Percentiles rank a stretch among this genome's conserved stretches.
phyloP scores from a whole-genome alignment of 2,888 invertebrate species.

The Perithous albicinctus region DNA sequence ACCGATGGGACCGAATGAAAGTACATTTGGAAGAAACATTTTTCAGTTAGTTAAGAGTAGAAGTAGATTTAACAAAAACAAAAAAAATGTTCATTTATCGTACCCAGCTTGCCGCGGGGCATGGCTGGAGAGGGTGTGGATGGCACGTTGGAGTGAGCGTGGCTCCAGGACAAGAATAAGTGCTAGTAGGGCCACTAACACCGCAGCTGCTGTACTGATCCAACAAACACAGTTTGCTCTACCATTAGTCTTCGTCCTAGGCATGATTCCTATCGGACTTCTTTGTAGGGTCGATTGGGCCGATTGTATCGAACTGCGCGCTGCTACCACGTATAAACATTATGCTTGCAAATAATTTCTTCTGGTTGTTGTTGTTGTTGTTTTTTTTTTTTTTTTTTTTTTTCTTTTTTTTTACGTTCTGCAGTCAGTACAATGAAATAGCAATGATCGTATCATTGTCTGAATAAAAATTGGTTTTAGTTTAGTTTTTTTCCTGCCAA shows the following conservation, averaged over 20 bases:
- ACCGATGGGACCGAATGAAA: constrained; percentile 33
- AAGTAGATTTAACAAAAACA: constrained; percentile 66
- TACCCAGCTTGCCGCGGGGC: constrained; percentile 83
- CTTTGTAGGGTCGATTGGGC: constrained; percentile 78
- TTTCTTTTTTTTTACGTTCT: constrained; percentile 27
- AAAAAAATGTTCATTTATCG: constrained; percentile 77
- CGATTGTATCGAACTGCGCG: constrained; percentile 77
- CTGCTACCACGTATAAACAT: constrained; percentile 80
- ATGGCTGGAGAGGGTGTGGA: constrained; percentile 81
- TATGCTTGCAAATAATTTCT: constrained; percentile 75
- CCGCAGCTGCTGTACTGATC: constrained; percentile 80
- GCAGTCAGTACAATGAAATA: constrained; percentile 66
- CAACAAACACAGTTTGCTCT: constrained; percentile 78
- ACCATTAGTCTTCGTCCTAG: constrained; percentile 79
- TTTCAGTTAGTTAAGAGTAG: constrained; percentile 50
- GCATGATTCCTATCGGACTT: constrained; percentile 78
- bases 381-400: too few species aligned
- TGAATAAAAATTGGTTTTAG: neutral
- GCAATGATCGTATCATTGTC: constrained; percentile 23
- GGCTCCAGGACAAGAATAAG: constrained; percentile 83
- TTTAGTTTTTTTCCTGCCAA: too few species aligned
- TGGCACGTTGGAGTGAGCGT: constrained; percentile 79
- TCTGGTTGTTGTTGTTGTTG: constrained; percentile 27
- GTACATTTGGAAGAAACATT: neutral
- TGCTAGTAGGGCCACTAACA: constrained; percentile 81